These are phyloP conservation scores for Pachyrhynchus sulphureomaculatus DNA, from an alignment of 1,140 invertebrate genomes.

Conservation along the genomic window DNA sequence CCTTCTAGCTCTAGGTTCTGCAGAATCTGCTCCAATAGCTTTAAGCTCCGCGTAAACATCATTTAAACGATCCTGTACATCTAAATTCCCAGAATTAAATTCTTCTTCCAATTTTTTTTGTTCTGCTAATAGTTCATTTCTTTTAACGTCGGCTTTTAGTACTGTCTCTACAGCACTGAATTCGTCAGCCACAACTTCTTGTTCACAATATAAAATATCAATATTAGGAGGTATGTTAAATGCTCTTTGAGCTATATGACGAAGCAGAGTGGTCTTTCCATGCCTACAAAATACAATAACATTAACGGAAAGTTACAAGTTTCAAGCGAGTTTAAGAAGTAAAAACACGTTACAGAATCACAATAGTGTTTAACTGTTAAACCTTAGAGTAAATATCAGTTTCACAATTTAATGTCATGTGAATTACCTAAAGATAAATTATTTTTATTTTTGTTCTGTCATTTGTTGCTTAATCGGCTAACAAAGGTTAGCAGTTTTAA, in stretches of 20 bases:
- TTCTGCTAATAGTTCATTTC: slow-evolving; percentile 79
- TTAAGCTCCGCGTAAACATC: slow-evolving; percentile 95
- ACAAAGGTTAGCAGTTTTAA: no score
- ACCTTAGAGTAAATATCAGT: no score
- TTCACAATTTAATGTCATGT: no score
- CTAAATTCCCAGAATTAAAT: slow-evolving; percentile 66
- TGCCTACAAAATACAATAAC: slow-evolving; percentile 61
- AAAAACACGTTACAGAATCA: no score
- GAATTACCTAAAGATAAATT: no score
- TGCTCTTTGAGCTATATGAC: slow-evolving; percentile 85
- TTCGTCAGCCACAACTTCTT: slow-evolving; percentile 95
- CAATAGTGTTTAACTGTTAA: no score
- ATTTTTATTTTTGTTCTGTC: no score
- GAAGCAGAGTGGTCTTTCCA: slow-evolving; percentile 97
- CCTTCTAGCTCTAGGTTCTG: slow-evolving; percentile 89
- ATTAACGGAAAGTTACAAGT: no score
- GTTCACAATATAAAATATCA: slow-evolving; percentile 97
- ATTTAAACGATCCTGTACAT: slow-evolving; percentile 77
- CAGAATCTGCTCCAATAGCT: slow-evolving; percentile 95
- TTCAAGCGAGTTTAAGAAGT: no score
- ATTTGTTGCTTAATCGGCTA: no score
- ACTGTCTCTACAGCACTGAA: slow-evolving; percentile 90
- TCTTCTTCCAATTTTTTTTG: slow-evolving; percentile 82
- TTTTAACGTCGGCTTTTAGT: slow-evolving; percentile 88
- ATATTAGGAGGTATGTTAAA: slow-evolving; percentile 95